These are phyloP conservation scores for Genyomyrus donnyi DNA, from an alignment of 2,113 vertebrate genomes.

Conservation along the genomic window DNA sequence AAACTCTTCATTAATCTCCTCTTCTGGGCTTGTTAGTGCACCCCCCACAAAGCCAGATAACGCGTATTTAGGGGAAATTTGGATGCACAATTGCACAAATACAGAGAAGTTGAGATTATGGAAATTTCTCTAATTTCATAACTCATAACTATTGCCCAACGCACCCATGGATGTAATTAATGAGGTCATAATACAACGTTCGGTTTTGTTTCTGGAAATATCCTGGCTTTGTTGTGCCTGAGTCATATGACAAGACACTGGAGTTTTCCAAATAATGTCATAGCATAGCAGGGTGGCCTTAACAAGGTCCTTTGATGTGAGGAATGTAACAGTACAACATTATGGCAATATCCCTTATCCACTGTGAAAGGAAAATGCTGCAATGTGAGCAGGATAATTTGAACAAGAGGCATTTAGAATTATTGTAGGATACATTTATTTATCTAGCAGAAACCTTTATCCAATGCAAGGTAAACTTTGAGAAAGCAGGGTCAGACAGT, in stretches of 20 bases:
- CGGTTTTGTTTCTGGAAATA: not conserved
- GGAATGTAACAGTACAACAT: not conserved
- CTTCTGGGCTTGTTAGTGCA: not conserved
- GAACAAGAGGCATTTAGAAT: not conserved
- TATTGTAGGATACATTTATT: not conserved
- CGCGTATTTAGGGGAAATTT: not conserved
- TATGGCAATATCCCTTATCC: not conserved
- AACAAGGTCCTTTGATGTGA: not conserved
- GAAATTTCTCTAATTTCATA: not conserved
- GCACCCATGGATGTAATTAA: conserved; percentile 7
- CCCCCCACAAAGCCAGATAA: not conserved
- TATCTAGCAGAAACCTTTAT: not conserved
- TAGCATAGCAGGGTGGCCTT: not conserved
- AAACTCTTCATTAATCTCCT: not conserved
- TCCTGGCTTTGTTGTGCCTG: conserved; percentile 1
- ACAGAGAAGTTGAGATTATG: not conserved
- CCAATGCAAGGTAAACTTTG: not conserved
- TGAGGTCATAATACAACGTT: not conserved
- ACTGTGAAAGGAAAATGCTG: not conserved
- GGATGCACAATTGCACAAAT: not conserved
- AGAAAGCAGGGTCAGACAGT: not conserved
- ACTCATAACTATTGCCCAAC: not conserved
- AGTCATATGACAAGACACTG: not conserved
- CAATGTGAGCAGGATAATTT: not conserved
- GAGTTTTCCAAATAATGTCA: not conserved